phyloP scores from a whole-genome alignment of 2,888 invertebrate species.

The Ametastegia equiseti region DNA sequence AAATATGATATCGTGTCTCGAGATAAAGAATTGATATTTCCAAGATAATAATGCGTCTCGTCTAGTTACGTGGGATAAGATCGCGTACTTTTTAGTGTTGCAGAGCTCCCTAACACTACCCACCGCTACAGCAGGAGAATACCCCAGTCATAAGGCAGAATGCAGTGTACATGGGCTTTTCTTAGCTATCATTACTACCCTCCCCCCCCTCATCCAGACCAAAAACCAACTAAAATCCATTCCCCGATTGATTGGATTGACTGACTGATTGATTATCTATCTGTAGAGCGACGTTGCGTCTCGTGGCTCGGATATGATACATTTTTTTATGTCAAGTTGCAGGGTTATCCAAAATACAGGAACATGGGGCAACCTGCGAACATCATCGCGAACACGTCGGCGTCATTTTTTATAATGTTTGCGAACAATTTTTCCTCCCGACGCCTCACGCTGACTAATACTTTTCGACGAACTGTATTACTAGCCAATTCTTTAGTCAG shows the following conservation, averaged over 20 bases:
- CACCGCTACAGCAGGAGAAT: conserved; percentile 54
- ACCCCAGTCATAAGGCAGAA: conserved; percentile 57
- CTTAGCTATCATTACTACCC: conserved; percentile 25
- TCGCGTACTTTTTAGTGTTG: conserved; percentile 53
- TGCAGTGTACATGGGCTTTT: conserved; percentile 55
- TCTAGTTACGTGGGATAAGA: neutral
- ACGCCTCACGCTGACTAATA: neutral
- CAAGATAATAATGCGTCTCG: conserved; percentile 10
- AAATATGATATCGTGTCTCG: conserved; percentile 10
- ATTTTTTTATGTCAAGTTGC: conserved; percentile 74
- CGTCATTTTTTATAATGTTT: conserved; percentile 48
- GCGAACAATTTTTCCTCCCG: conserved; percentile 32
- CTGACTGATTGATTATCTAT: conserved; percentile 48
- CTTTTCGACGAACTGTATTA: neutral
- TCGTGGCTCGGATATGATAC: conserved; percentile 82
- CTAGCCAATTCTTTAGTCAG: neutral
- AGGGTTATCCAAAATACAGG: conserved; percentile 78
- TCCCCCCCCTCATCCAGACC: conserved; percentile 29
- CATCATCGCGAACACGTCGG: conserved; percentile 56
- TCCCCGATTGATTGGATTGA: conserved; percentile 26
- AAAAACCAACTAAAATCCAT: conserved; percentile 44
- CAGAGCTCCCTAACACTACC: conserved; percentile 57
- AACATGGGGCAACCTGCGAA: conserved; percentile 60
- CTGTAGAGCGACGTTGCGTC: conserved; percentile 65
- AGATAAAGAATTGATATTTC: neutral